phyloP scores from a whole-genome alignment of 2,888 invertebrate genomes.

The Napeogenes inachia region DNA sequence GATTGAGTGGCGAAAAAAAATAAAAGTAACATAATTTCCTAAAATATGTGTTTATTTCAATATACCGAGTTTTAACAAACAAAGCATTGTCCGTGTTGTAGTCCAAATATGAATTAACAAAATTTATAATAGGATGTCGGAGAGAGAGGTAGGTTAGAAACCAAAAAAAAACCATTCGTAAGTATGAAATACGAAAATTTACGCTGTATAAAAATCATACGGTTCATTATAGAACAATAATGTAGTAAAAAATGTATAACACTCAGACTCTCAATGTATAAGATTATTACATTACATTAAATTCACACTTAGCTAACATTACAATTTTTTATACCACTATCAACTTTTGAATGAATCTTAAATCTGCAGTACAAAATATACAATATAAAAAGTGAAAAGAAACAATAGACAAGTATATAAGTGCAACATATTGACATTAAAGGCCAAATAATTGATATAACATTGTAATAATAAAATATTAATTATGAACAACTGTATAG shows the following conservation, averaged over 20 bases:
- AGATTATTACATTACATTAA: conserved; percentile 31
- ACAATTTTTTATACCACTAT: conserved; percentile 26
- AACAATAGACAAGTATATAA: conserved; percentile 21
- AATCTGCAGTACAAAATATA: conserved; percentile 28
- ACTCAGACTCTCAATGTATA: conserved; percentile 30
- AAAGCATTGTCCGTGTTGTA: conserved; percentile 57
- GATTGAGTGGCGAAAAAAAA: conserved; percentile 11
- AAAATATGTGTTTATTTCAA: conserved; percentile 42
- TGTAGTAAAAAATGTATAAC: conserved; percentile 21
- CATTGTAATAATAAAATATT: conserved; percentile 10
- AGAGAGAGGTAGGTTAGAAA: conserved; percentile 46
- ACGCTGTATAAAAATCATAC: conserved; percentile 4
- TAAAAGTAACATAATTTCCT: conserved; percentile 28
- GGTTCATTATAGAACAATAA: conserved; percentile 12
- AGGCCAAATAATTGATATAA: conserved; percentile 17
- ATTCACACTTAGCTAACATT: conserved; percentile 34
- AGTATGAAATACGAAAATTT: conserved; percentile 43
- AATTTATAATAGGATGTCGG: conserved; percentile 38
- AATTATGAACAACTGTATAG: conserved; percentile 12
- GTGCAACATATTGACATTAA: conserved; percentile 19
- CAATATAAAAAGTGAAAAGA: conserved; percentile 21
- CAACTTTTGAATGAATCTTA: conserved; percentile 22
- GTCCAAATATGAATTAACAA: conserved; percentile 49
- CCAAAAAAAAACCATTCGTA: conserved; percentile 44
- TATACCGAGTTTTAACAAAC: conserved; percentile 59